Percentiles rank a stretch among this genome's conserved stretches.
phyloP scores from a whole-genome alignment of 2,113 vertebrate species.

The Marmota flaviventris region DNA sequence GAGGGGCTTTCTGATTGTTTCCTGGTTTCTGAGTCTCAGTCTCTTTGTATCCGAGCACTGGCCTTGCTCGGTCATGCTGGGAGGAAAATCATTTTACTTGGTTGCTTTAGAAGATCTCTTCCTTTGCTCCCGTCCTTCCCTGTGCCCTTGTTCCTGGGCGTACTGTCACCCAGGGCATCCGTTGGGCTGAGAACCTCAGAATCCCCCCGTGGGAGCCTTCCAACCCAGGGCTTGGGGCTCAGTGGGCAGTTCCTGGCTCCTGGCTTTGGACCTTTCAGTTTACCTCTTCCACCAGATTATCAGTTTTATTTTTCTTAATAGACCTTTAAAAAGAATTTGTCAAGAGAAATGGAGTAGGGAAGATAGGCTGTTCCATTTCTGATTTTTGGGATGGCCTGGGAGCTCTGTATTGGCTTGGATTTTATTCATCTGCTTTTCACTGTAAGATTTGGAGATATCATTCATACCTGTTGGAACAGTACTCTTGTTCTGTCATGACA shows the following conservation, averaged over 20 bases:
- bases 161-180: neutral
- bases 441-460: neutral
- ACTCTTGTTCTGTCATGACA: neutral
- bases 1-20: neutral
- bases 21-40: neutral
- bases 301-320: constrained; percentile 6
- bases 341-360: neutral
- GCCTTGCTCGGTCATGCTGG: neutral
- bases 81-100: neutral
- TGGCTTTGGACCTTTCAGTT: neutral
- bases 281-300: neutral
- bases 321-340: neutral
- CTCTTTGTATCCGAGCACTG: neutral
- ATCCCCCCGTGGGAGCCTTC: rapidly evolving
- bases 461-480: neutral
- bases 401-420: neutral
- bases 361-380: neutral
- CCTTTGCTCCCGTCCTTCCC: too few relatives aligned
- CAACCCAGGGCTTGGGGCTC: neutral
- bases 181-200: neutral
- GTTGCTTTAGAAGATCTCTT: neutral
- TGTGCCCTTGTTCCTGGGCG: neutral
- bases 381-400: neutral
- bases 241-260: neutral
- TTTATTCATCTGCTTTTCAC: neutral